Conservation (phyloP, 2,888 invertebrate genomes). For the Heliconius sara region DNA sequence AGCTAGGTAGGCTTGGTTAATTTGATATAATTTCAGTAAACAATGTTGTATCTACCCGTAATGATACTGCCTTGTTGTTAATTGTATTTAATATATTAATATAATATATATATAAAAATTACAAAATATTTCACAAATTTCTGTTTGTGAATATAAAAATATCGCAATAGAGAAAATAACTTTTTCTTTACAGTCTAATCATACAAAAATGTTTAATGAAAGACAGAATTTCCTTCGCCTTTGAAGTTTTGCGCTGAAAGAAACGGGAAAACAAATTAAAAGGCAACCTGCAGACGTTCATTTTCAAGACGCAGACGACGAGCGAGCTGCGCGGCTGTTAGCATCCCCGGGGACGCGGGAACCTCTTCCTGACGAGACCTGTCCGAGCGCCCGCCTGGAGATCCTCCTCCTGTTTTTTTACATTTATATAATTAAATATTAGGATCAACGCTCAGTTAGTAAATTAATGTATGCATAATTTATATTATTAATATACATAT, state of each 20-base stretch:
- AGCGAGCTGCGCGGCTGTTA: conserved; percentile 83
- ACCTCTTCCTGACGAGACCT: conserved; percentile 77
- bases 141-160: background rate
- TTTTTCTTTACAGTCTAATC: conserved; percentile 17
- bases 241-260: conserved; percentile 12
- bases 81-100: background rate
- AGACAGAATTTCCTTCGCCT: conserved; percentile 26
- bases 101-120: background rate
- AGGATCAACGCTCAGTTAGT: no score
- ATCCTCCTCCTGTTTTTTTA: conserved; percentile 67
- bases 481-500: no score
- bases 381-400: conserved; percentile 76
- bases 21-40: background rate
- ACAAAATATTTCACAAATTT: background rate
- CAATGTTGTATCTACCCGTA: background rate
- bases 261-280: conserved; percentile 27
- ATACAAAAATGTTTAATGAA: conserved; percentile 27
- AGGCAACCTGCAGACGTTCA: conserved; percentile 85
- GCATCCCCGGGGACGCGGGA: conserved; percentile 82
- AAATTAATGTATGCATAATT: no score
- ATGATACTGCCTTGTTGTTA: background rate
- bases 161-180: background rate
- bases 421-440: no score
- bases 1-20: background rate
- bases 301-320: conserved; percentile 89